Percentiles rank a stretch among this genome's conserved stretches.
Evolutionary conservation across 1,140 invertebrate species (phyloP).

Genomic region (Piezodorus guildinii): DNA sequence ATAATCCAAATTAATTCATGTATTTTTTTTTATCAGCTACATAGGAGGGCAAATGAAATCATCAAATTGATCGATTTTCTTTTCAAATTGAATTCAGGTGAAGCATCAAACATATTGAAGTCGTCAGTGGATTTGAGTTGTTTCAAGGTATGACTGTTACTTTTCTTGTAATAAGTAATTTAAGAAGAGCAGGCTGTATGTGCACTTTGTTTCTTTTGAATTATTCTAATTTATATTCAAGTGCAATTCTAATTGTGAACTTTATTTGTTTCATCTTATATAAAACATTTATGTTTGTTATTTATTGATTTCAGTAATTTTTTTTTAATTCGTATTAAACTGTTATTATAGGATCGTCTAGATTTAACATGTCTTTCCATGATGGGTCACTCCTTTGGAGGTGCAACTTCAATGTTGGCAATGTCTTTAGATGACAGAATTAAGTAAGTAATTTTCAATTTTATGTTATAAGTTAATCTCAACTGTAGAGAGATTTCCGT

Average conservation of each 20-base stretch:
- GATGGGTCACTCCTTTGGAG: constrained; percentile 58
- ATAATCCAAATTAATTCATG: too few relatives aligned
- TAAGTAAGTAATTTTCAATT: constrained; percentile 35
- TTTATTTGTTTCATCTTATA: too few relatives aligned
- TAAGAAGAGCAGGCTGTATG: too few relatives aligned
- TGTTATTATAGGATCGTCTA: constrained; percentile 38
- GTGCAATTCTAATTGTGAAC: too few relatives aligned
- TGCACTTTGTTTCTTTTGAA: too few relatives aligned
- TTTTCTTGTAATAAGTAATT: too few relatives aligned
- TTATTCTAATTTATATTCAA: too few relatives aligned
- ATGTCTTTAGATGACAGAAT: constrained; percentile 42
- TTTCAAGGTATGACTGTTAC: constrained; percentile 29
- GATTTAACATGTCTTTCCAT: constrained; percentile 42
- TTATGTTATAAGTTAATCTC: background rate
- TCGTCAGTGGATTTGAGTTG: constrained; percentile 33
- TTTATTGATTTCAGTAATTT: too few relatives aligned
- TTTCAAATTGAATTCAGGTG: constrained; percentile 41
- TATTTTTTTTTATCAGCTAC: constrained; percentile 33
- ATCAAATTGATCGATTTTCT: constrained; percentile 42
- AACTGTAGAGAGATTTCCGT: too few relatives aligned
- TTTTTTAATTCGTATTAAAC: background rate
- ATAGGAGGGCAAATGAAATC: constrained; percentile 42
- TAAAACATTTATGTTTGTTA: too few relatives aligned
- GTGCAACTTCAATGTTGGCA: constrained; percentile 44
- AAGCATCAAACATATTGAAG: constrained; percentile 42